Base-by-base conservation (phyloP, 2,113 vertebrate species). In the Perca fluviatilis region DNA sequence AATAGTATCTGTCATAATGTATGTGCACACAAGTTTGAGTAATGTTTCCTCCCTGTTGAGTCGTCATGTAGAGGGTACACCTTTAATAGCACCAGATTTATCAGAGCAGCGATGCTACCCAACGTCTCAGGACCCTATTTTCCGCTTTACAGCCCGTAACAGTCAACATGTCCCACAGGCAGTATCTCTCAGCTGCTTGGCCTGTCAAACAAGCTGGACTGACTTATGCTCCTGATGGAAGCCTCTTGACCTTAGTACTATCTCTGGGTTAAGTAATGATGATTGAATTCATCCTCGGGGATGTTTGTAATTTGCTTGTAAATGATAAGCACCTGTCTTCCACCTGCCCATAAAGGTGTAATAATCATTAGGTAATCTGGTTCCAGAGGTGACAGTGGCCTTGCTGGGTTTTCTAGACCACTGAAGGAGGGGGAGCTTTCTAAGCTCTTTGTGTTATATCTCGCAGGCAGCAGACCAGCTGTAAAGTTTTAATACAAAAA, bases 271-370 rank as follows among this genome's bases (percentile, higher is more conserved):
- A 79, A 74, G 62, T 68, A 84, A 74, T 72, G 76, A 67, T 77
- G 63, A 82, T 66, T 85, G 36, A 76, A 80, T 30, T 50, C 62
- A 11, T 85, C 83, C 79, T 66, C 6, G 1, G 69, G 74, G 74
- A 79, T 75, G 78, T 80, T 79, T 79, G 75, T 86, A 76, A 88
- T 68, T 79, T 3, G 58, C 78, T 88, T 66, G 67, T 87, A 83
- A 86, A 89, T 81, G 80, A 88, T 88, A 83, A 87, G 81, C 78
- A 84, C 85, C 80, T 86, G 61, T 82, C 79, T 69, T 71, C 49
- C 71, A 56, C 18, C 65, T 65, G 23, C 54, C 46, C 64, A 76
- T 84, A 81, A 86, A 84, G 79, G 25, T 58, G 70, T 76, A 62
- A 83, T 90, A 75, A 91, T 87, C 61, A 63, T 84, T 30, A 80